Evolutionary conservation across 2,888 invertebrate species (phyloP).

Genomic region (Rhyacophila evoluta): DNA sequence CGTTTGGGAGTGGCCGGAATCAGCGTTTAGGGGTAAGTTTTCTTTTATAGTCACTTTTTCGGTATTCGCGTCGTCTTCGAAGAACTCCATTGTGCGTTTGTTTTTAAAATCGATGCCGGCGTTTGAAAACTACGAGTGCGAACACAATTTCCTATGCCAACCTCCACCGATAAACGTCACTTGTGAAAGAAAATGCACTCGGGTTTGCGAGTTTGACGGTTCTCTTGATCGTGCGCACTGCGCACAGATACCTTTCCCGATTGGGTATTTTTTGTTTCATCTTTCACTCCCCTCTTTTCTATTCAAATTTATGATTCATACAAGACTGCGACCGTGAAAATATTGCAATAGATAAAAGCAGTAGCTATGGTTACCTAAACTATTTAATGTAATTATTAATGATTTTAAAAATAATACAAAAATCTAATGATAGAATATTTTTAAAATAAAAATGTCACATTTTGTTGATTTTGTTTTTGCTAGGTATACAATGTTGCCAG

Average conservation of each 20-base stretch:
- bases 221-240: constrained; percentile 41
- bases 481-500: no score
- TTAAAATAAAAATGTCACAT: no score
- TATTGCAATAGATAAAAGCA: not conserved
- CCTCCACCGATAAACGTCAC: constrained; percentile 40
- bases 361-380: no score
- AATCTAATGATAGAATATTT: no score
- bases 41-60: constrained; percentile 29
- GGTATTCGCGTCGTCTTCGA: constrained; percentile 46
- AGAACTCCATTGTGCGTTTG: constrained; percentile 30
- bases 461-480: no score
- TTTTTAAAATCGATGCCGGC: constrained; percentile 20
- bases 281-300: constrained; percentile 56
- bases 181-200: constrained; percentile 30
- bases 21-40: constrained; percentile 52
- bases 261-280: constrained; percentile 54
- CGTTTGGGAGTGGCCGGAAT: constrained; percentile 58
- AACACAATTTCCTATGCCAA: not conserved
- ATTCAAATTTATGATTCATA: not conserved
- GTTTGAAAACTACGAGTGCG: constrained; percentile 11
- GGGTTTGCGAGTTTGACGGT: not conserved
- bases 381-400: no score
- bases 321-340: not conserved
- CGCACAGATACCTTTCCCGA: constrained; percentile 61
- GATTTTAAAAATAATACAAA: no score